Evolutionary conservation across 2,888 invertebrate species (phyloP).

Genomic region (Tubulanus polymorphus): DNA sequence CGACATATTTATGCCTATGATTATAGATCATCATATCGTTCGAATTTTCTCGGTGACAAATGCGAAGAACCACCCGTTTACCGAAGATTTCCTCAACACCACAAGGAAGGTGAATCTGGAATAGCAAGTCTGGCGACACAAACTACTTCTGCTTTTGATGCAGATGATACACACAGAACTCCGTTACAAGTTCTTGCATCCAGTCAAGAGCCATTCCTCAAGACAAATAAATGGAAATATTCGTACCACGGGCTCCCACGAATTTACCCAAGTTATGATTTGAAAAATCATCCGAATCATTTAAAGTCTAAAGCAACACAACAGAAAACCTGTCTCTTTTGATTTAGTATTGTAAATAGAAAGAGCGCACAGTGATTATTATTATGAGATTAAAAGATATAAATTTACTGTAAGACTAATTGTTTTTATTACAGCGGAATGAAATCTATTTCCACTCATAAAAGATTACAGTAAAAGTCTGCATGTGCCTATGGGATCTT

Average conservation of each 20-base stretch:
- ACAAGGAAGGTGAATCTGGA: slow-evolving; percentile 25
- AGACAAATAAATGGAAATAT: slow-evolving; percentile 42
- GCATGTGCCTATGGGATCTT: too few species aligned
- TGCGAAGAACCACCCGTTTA: slow-evolving; percentile 23
- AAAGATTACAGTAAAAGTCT: too few species aligned
- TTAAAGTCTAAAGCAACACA: too few species aligned
- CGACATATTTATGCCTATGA: slow-evolving; percentile 21
- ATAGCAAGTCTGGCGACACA: slow-evolving; percentile 25
- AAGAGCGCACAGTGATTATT: too few species aligned
- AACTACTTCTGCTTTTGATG: slow-evolving; percentile 29
- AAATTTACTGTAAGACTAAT: too few species aligned
- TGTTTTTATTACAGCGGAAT: too few species aligned
- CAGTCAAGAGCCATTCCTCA: slow-evolving; percentile 40
- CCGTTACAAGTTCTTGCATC: slow-evolving; percentile 37
- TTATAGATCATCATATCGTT: slow-evolving; percentile 31
- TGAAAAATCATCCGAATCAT: slow-evolving; percentile 23
- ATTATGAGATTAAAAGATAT: too few species aligned
- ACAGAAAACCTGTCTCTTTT: too few species aligned
- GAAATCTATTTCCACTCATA: too few species aligned
- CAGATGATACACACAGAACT: slow-evolving; percentile 25
- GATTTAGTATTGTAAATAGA: too few species aligned
- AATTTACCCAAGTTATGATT: slow-evolving; percentile 39
- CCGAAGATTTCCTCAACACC: slow-evolving; percentile 31
- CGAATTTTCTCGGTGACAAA: slow-evolving; percentile 26
- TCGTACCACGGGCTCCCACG: slow-evolving; percentile 34